Base-by-base conservation (phyloP, 2,113 vertebrate genomes). In the Thalassarche chlororhynchos region DNA sequence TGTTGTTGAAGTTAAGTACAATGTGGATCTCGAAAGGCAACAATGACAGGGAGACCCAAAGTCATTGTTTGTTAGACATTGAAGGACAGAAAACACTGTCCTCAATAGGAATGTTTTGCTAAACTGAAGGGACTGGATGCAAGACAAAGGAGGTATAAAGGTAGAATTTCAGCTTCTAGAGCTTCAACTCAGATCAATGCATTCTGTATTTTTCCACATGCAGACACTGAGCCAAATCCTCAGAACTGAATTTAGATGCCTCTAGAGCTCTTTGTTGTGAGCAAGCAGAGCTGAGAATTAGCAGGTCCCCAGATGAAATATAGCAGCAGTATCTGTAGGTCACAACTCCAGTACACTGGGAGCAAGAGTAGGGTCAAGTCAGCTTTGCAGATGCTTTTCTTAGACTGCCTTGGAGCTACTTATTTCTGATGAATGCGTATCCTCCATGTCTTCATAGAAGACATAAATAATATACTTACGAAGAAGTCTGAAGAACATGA, bases 331-430 rank as follows among this genome's bases (percentile, higher is more conserved):
- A 79, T 84, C 72, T 93, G 44, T 26, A 55, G 79, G 69, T 94
- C 74, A 52, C n/a, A 47, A 19, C 51, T 77, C 26, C 46, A 77
- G 24, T 71, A 65, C 24, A 4, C 46, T 92, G 68, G 21, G 36
- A 87, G 64, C 47, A 96, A 62, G 38, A 90, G 40, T 17, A 77
- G 31, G 28, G 81, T 84, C 84, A 74, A 91, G 58, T 54, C 58
- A 92, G 57, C 69, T 94, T 87, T 93, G 64, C 65, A 89, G 83
- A 75, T 82, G 31, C 83, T 91, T 92, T 90, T 66, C 36, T 57
- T 89, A 61, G 69, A 14, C 49, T 94, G 49, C 29, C 44, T 76
- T 69, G 62, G 62, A 96, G 94, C 77, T 95, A 38, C 94, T 96
- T 96, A 38, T 28, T 96, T 89, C 70, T 85, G 60, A 81, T 95